Percentiles rank a stretch among this genome's conserved stretches.
These are phyloP conservation scores for Sebastes iracundus DNA, from an alignment of 2,797 vertebrate genomes.

Conservation along the genomic window DNA sequence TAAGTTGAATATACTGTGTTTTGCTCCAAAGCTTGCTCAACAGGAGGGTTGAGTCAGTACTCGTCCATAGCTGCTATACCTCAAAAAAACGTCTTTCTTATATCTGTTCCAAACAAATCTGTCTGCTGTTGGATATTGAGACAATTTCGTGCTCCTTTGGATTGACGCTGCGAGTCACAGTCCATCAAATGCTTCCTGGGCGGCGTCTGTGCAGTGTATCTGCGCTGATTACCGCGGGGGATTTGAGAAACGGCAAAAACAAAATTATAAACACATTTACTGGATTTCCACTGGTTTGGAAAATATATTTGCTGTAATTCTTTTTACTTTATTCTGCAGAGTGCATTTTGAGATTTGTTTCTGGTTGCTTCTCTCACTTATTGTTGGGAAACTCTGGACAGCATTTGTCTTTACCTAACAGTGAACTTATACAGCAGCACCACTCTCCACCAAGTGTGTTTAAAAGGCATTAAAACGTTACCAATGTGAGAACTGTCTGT, in stretches of 20 bases:
- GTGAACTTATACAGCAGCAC: background rate
- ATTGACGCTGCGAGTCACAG: background rate
- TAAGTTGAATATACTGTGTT: background rate
- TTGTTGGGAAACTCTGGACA: background rate
- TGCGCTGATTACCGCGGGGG: background rate
- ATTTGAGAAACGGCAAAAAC: background rate
- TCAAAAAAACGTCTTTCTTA: background rate
- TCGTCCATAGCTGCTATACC: background rate
- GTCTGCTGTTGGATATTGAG: background rate
- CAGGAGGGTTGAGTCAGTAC: background rate
- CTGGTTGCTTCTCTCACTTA: background rate
- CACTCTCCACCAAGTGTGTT: background rate
- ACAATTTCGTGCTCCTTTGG: background rate
- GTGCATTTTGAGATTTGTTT: background rate
- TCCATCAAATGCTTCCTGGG: constrained; percentile 9
- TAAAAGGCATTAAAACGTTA: background rate
- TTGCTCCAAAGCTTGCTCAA: background rate
- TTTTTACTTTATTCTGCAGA: background rate
- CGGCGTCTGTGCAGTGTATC: background rate
- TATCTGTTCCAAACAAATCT: background rate
- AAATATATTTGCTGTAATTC: background rate
- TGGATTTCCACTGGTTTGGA: constrained; percentile 1
- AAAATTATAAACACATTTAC: background rate
- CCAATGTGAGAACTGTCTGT: background rate
- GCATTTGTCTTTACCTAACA: background rate